Evolutionary conservation across 2,888 invertebrate genomes (phyloP), one percentile per base, ranked within the genome.

Genomic region (Acleris sparsana): DNA sequence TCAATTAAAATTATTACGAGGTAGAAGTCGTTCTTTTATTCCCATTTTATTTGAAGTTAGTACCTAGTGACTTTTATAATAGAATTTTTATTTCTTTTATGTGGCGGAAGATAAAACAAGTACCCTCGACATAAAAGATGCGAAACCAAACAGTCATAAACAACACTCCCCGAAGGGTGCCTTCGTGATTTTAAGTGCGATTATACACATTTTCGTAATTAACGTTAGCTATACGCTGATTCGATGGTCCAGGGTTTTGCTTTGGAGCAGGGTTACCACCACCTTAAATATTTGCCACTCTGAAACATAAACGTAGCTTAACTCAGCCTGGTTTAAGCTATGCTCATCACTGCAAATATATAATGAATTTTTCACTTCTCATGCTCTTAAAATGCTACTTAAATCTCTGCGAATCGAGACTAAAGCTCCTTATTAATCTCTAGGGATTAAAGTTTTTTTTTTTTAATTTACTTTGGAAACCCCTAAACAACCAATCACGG

Each of bases 191-290:
- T 53, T 49, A 53, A 63, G 63, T 59, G 53, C 48, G 49, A 59
- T 60, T 65, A 61, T 61, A 61, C 60, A 13, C 60, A 56, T 51
- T 60, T 60, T 29, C 33, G 51, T 51, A 65, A 65, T 65, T 60
- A 60, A 55, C 44, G 43, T 60, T 25, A 53, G 46, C 39, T 9
- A n/a, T 3, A 25, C 43, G 29, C 44, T 58, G 57, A 63, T 53
- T 53, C 53, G 53, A 59, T 63, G 46, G 18, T 63, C 48, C 33
- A n/a, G 29, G 51, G 25, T 44, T 56, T 44, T 52, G 1, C 46
- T 49, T 17, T 39, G 13, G 11, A 48, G 33, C 39, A 56, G 39
- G 22, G 39, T 25, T 33, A 29, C 43, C 39, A 55, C 43, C n/a
- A 9, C 16, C 43, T 43, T 55, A 39, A 55, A 43, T 43, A 43